Percentiles rank a stretch among this genome's conserved stretches.
These are phyloP conservation scores for Cephalotes varians DNA, from an alignment of 2,888 invertebrate genomes.

Conservation along the genomic window DNA sequence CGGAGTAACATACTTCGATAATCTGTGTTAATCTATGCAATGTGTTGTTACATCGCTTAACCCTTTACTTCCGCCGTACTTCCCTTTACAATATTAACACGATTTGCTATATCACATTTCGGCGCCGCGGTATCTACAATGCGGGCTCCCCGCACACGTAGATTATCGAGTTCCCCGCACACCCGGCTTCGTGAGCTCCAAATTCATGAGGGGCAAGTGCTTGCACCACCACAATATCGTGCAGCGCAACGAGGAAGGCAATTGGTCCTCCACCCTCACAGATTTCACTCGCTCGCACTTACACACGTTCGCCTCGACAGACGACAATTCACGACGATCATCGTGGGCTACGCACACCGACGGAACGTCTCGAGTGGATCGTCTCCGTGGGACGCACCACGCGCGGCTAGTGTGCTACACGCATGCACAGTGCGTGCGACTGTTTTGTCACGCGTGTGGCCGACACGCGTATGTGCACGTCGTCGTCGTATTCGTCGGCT, in stretches of 20 bases:
- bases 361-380: constrained; percentile 60
- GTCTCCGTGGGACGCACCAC: constrained; percentile 53
- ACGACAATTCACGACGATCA: constrained; percentile 52
- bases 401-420: constrained; percentile 59
- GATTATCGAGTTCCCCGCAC: constrained; percentile 35
- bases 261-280: constrained; percentile 26
- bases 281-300: constrained; percentile 30
- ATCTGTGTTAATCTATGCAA: constrained; percentile 16
- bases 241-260: constrained; percentile 3
- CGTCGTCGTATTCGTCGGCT: constrained; percentile 59
- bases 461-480: constrained; percentile 59
- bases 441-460: constrained; percentile 68
- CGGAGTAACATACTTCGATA: background rate
- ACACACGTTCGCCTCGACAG: constrained; percentile 9
- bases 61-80: constrained; percentile 24
- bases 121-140: constrained; percentile 22
- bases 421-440: constrained; percentile 54
- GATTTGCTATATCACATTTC: constrained; percentile 48
- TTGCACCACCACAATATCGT: constrained; percentile 20
- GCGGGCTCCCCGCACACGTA: constrained; percentile 35
- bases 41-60: constrained; percentile 8
- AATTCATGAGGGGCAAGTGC: constrained; percentile 40
- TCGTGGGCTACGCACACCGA: constrained; percentile 36
- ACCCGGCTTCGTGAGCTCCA: constrained; percentile 19
- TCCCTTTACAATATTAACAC: constrained; percentile 17